phyloP scores from a whole-genome alignment of 2,888 invertebrate species.

The Watsonalla cultraria region DNA sequence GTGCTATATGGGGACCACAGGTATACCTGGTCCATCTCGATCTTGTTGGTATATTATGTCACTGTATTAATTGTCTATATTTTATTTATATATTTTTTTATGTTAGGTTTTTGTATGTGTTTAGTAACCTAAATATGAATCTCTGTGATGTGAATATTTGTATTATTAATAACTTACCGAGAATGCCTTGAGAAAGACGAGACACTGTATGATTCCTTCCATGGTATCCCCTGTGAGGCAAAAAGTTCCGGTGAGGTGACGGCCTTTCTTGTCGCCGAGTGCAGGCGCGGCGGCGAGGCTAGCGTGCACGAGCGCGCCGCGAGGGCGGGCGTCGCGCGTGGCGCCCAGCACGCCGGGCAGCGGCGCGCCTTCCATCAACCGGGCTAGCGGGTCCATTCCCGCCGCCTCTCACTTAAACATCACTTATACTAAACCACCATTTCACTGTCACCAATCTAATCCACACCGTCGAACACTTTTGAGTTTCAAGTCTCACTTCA shows the following conservation, averaged over 20 bases:
- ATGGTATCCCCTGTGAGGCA: conserved; percentile 94
- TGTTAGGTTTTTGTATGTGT: too few species aligned
- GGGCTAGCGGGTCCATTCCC: conserved; percentile 90
- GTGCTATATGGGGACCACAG: too few species aligned
- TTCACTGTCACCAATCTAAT: not conserved
- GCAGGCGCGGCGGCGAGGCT: conserved; percentile 86
- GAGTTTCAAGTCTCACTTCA: too few species aligned
- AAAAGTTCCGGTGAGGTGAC: conserved; percentile 92
- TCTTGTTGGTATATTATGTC: too few species aligned
- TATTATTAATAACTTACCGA: conserved; percentile 83
- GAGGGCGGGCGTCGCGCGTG: conserved; percentile 76
- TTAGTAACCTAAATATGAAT: not conserved
- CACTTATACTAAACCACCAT: conserved; percentile 1
- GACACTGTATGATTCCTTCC: conserved; percentile 95
- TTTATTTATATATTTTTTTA: too few species aligned
- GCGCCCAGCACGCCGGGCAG: conserved; percentile 78
- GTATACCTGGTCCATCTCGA: too few species aligned
- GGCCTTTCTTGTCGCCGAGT: conserved; percentile 84
- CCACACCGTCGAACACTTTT: too few species aligned
- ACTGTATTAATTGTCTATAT: too few species aligned
- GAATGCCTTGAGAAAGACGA: conserved; percentile 94
- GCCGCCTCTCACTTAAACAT: conserved; percentile 17
- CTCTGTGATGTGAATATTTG: not conserved
- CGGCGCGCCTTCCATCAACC: conserved; percentile 87
- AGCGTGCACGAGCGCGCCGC: conserved; percentile 87